Percentiles rank a stretch among this genome's conserved stretches.
Evolutionary conservation across 2,888 invertebrate species (phyloP).

Genomic region (Serripes groenlandicus): DNA sequence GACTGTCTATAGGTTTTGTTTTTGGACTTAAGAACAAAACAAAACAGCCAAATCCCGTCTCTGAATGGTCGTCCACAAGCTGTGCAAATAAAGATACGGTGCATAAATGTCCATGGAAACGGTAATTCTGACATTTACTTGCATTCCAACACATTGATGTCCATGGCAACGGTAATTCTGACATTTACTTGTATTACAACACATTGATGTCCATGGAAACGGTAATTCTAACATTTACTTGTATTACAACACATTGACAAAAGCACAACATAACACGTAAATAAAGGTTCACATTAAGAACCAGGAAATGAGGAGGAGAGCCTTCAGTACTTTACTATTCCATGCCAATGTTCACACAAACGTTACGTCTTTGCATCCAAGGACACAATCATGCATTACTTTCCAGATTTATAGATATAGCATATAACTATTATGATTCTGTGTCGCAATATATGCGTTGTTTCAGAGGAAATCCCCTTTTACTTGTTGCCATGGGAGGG

Average conservation of each 20-base stretch:
- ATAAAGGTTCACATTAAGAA: not conserved
- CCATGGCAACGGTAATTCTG: not conserved
- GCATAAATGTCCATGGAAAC: not conserved
- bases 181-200: not conserved
- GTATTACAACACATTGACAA: not conserved
- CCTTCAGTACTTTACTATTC: not conserved
- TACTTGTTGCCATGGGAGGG: slow-evolving; percentile 82
- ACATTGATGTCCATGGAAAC: not conserved
- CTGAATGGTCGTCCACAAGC: not conserved
- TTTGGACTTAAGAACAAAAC: slow-evolving; percentile 32
- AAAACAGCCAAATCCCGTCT: too few species aligned
- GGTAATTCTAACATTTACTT: not conserved
- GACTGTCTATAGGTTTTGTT: slow-evolving; percentile 27
- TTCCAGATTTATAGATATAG: not conserved
- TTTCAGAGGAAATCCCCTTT: slow-evolving; percentile 62
- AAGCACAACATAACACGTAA: not conserved
- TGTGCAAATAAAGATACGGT: not conserved
- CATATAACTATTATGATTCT: not conserved
- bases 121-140: not conserved
- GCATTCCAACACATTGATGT: not conserved
- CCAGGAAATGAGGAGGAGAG: not conserved
- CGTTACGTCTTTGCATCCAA: too few species aligned
- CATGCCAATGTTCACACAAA: too few species aligned
- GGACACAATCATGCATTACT: not conserved
- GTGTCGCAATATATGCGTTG: not conserved